Evolutionary conservation across 2,888 invertebrate species (phyloP).

Genomic region (Penaeus monodon): DNA sequence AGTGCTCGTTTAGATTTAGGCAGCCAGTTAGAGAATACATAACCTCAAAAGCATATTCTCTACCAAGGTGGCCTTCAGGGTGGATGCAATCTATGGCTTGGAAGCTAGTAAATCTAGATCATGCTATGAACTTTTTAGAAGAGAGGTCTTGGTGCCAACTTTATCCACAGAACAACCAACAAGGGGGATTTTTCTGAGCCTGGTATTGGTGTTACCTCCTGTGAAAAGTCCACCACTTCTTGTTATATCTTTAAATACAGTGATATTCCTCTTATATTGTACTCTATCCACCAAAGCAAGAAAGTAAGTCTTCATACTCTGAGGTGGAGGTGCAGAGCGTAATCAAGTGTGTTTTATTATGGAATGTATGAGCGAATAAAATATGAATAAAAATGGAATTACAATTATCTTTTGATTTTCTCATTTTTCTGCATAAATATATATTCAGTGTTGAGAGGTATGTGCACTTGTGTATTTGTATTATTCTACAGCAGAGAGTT

Average conservation of each 20-base stretch:
- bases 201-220: constrained; percentile 14
- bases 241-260: constrained; percentile 24
- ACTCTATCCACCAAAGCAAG: constrained; percentile 39
- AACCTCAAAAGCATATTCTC: background rate
- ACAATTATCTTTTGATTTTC: constrained; percentile 6
- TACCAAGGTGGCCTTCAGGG: background rate
- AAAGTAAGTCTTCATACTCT: constrained; percentile 21
- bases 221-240: constrained; percentile 27
- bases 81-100: background rate
- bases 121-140: constrained; percentile 8
- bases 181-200: constrained; percentile 9
- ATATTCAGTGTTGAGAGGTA: too few relatives aligned
- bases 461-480: too few relatives aligned
- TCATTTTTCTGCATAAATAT: constrained; percentile 10
- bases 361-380: constrained; percentile 43
- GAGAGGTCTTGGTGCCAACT: constrained; percentile 35
- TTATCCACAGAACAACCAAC: constrained; percentile 20
- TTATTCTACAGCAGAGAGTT: too few relatives aligned
- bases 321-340: constrained; percentile 51
- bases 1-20: background rate
- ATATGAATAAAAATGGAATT: constrained; percentile 15
- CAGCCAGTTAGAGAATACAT: constrained; percentile 4
- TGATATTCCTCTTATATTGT: constrained; percentile 33
- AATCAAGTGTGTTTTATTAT: constrained; percentile 37
- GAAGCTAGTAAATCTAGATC: constrained; percentile 23